Conservation (phyloP, 2,113 vertebrate genomes). For the Chlorodrepanis virens region DNA sequence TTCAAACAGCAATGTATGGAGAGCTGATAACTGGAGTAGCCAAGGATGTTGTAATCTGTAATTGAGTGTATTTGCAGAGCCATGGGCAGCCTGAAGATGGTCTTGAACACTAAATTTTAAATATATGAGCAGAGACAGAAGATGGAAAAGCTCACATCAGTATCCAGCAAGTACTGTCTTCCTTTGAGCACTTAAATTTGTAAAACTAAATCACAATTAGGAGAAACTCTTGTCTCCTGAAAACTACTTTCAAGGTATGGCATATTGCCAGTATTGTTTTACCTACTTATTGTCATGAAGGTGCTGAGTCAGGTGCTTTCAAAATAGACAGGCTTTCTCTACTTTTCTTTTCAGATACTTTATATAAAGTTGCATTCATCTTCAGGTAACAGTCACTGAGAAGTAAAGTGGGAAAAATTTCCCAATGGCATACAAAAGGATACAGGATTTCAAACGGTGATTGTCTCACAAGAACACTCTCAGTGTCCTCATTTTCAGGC, state of each 20-base stretch:
- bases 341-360: not conserved
- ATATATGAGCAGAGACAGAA: not conserved
- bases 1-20: not conserved
- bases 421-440: not conserved
- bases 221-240: not conserved
- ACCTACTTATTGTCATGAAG: not conserved
- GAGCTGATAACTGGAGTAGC: not conserved
- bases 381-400: not conserved
- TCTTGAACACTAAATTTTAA: not conserved
- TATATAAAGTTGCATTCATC: not conserved
- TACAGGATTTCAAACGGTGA: not conserved
- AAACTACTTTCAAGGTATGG: not conserved
- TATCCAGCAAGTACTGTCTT: not conserved
- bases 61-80: not conserved
- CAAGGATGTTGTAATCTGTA: not conserved
- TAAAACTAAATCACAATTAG: not conserved
- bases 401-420: not conserved
- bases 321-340: not conserved
- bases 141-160: not conserved
- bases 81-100: not conserved
- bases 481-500: not conserved
- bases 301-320: not conserved
- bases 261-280: not conserved
- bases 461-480: not conserved
- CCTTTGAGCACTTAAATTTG: not conserved